Percentiles rank a stretch among this genome's conserved stretches.
Conservation (phyloP, 2,113 vertebrate genomes). For the Gallinago paraguaiae region DNA sequence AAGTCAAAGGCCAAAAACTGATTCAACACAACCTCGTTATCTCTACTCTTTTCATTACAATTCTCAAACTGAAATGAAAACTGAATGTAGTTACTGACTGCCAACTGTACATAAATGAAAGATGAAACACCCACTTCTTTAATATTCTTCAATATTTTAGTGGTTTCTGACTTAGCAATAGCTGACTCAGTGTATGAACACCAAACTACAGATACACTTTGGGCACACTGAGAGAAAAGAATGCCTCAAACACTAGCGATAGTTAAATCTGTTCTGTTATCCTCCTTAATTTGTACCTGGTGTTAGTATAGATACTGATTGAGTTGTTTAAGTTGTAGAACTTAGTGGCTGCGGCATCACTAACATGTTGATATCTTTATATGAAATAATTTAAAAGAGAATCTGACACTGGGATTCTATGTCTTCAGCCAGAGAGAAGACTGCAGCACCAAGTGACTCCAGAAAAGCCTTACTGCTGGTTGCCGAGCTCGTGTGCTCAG, state of each 20-base stretch:
- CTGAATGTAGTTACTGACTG: constrained; percentile 1
- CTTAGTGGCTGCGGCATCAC: not conserved
- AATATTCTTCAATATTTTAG: constrained; percentile 16
- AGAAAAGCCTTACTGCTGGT: not conserved
- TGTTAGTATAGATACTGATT: not conserved
- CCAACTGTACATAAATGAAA: not conserved
- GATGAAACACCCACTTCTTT: not conserved
- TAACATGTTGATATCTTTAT: not conserved
- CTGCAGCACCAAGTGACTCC: not conserved
- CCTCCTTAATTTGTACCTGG: not conserved
- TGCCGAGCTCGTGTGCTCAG: not conserved
- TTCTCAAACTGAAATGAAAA: not conserved
- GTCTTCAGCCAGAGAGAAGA: not conserved
- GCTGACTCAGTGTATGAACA: not conserved
- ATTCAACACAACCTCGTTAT: not conserved
- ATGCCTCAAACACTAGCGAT: not conserved
- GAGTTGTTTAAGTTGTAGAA: not conserved
- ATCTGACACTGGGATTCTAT: not conserved
- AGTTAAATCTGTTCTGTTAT: not conserved
- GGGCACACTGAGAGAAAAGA: not conserved
- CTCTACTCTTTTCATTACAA: not conserved
- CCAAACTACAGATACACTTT: not conserved
- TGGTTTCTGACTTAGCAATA: not conserved
- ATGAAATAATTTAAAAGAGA: not conserved
- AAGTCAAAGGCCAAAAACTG: not conserved